Base-by-base conservation (phyloP, 2,113 vertebrate species). In the Gymnogyps californianus region DNA sequence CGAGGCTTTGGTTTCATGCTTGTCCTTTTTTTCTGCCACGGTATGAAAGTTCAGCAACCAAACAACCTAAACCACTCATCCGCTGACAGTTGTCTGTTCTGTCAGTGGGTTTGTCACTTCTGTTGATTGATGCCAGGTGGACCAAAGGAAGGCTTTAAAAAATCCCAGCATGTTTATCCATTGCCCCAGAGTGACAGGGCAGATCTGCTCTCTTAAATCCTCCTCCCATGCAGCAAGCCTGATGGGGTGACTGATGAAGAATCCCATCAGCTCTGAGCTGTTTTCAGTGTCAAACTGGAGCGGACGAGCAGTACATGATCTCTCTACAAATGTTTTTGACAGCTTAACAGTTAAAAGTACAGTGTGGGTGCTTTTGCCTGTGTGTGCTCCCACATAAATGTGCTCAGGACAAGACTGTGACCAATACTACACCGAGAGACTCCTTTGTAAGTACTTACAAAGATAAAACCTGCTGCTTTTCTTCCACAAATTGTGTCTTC, bases 41-140 rank as follows among this genome's bases (percentile, higher is more conserved):
- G 7, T 26, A 61, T 64, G 59, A 42, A 87, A 91, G n/a, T 82
- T 81, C 72, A 95, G 42, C 52, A 36, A 28, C 18, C 40, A 83
- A 87, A 66, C 44, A 69, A 44, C 62, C 51, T 44, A 67, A 51
- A 59, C 65, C 34, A 55, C n/a, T 86, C 62, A n/a, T 86, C 55
- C 0, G 1, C 72, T 81, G 49, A 29, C 57, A 78, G 83, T 66
- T 78, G 15, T 82, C 91, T 95, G 26, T 78, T 89, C 84, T 96
- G 80, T 97, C 97, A 93, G 49, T 90, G 96, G 74, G 75, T 95
- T 94, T 97, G 93, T 96, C 77, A 76, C 55, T 95, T 94, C 10
- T 51, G 47, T 89, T 97, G 97, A 98, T 97, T 96, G 95, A 98
- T 98, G 93, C 61, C 79, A 92, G 67, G 80, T 91, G 91, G 88